phyloP scores from a whole-genome alignment of 2,888 invertebrate species.

The Pachymerium ferrugineum region DNA sequence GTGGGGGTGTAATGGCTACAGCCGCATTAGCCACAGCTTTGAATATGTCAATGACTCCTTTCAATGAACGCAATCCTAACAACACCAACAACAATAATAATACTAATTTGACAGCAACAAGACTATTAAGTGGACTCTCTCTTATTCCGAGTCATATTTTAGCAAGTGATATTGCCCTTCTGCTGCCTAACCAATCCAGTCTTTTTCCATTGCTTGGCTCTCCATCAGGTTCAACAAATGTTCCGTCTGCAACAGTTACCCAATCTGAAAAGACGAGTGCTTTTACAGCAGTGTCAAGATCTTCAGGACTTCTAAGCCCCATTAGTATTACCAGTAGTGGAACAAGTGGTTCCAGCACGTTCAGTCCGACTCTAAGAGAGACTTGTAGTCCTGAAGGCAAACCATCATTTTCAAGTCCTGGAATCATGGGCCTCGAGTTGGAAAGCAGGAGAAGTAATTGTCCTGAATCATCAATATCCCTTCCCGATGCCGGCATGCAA shows the following conservation, averaged over 20 bases:
- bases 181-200: constrained; percentile 28
- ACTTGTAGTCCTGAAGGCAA: neutral
- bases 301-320: constrained; percentile 25
- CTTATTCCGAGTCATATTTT: constrained; percentile 46
- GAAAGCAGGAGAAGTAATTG: neutral
- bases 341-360: constrained; percentile 28
- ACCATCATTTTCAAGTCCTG: neutral
- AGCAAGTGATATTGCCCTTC: constrained; percentile 47
- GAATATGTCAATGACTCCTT: neutral
- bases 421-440: neutral
- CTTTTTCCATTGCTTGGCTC: neutral
- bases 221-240: neutral
- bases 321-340: constrained; percentile 18
- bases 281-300: neutral
- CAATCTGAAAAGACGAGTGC: constrained; percentile 4
- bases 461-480: neutral
- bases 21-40: constrained; percentile 39
- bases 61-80: constrained; percentile 8
- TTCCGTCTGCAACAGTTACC: constrained; percentile 27
- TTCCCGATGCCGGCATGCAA: constrained; percentile 15
- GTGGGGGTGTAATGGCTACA: constrained; percentile 31
- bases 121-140: constrained; percentile 31
- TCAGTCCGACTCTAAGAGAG: constrained; percentile 30
- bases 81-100: neutral
- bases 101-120: neutral